phyloP scores from a whole-genome alignment of 2,113 vertebrate species.

The Lates calcarifer region DNA sequence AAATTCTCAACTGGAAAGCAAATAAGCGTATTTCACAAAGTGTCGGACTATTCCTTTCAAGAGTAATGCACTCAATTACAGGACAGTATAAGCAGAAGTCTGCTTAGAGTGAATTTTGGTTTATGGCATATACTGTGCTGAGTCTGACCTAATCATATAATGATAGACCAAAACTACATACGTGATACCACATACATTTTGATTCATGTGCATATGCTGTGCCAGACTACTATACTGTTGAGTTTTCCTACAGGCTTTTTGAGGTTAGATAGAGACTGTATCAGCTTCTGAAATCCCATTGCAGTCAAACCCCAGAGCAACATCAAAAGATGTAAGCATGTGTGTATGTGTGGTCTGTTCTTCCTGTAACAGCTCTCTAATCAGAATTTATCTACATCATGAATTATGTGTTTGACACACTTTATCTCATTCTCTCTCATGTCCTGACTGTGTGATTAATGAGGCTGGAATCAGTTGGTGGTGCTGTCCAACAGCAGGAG shows the following conservation, averaged over 20 bases:
- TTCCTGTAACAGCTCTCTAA: constrained; percentile 5
- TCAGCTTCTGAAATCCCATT: not conserved
- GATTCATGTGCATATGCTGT: not conserved
- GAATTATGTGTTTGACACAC: constrained; percentile 3
- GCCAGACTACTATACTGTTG: not conserved
- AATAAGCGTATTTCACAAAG: too few species aligned
- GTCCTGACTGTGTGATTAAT: not conserved
- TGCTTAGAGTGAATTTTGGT: too few species aligned
- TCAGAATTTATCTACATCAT: not conserved
- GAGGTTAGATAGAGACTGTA: not conserved
- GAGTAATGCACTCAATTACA: too few species aligned
- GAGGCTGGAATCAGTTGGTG: not conserved
- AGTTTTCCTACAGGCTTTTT: not conserved
- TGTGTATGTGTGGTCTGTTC: not conserved
- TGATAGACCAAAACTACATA: not conserved
- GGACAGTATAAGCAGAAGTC: too few species aligned
- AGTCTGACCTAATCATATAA: not conserved
- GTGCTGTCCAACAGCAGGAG: not conserved
- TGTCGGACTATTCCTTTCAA: too few species aligned
- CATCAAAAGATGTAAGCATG: not conserved
- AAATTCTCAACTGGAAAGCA: too few species aligned
- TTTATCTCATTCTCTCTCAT: not conserved
- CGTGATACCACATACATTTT: not conserved
- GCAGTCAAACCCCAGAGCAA: not conserved
- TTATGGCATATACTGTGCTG: not conserved